Evolutionary conservation across 2,113 vertebrate genomes (phyloP).

Genomic region (Myrmecobius fasciatus): DNA sequence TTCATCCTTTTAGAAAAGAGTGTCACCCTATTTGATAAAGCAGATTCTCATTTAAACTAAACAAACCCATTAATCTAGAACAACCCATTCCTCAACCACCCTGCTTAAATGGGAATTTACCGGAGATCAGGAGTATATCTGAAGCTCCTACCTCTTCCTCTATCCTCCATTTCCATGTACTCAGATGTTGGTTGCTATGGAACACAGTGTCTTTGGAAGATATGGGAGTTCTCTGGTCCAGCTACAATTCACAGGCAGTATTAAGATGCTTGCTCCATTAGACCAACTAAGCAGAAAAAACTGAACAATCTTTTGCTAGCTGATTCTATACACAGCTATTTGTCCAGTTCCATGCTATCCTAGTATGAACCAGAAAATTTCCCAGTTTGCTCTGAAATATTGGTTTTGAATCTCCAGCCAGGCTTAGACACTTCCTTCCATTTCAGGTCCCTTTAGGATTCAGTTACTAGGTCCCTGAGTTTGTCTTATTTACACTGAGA

Average conservation of each 20-base stretch:
- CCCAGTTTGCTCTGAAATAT: neutral
- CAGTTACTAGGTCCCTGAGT: neutral
- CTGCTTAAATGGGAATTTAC: neutral
- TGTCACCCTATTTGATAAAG: neutral
- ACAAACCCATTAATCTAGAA: constrained; percentile 6
- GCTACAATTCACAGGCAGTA: neutral
- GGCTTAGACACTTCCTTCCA: neutral
- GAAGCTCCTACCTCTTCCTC: neutral
- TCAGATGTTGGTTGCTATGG: neutral
- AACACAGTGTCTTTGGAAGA: neutral
- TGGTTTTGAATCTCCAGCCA: neutral
- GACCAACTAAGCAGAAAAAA: neutral
- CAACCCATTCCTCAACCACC: constrained; percentile 20
- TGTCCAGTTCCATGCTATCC: neutral
- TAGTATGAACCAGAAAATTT: neutral
- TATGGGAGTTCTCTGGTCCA: neutral
- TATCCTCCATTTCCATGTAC: neutral
- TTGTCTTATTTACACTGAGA: neutral
- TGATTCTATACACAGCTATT: neutral
- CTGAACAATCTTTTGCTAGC: neutral
- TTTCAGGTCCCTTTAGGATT: neutral
- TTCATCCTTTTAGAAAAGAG: neutral
- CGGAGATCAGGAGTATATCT: neutral
- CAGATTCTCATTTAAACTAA: constrained; percentile 21
- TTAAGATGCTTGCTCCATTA: neutral